Percentiles rank a stretch among this genome's conserved stretches.
Evolutionary conservation across 2,797 vertebrate genomes (phyloP).

Genomic region (Zenarchopterus dispar): DNA sequence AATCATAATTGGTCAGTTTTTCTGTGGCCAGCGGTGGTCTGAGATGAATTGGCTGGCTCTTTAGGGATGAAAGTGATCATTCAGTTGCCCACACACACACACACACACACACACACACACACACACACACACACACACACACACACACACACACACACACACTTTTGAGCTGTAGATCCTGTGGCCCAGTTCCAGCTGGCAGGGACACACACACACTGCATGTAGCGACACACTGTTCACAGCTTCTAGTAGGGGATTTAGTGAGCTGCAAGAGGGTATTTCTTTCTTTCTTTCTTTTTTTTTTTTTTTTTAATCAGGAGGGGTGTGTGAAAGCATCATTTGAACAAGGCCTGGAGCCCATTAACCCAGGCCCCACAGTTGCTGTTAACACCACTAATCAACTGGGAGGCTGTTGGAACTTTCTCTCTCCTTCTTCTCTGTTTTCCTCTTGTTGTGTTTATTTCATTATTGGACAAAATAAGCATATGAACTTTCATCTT

Average conservation of each 20-base stretch:
- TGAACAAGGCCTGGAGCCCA: constrained; percentile 72
- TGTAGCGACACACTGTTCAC: constrained; percentile 67
- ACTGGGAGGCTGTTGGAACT: constrained; percentile 26
- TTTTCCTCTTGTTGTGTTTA: constrained; percentile 4
- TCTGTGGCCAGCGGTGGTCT: constrained; percentile 81
- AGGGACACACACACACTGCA: constrained; percentile 17
- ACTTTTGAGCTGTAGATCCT: constrained; percentile 60
- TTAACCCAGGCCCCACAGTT: constrained; percentile 66
- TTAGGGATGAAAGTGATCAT: constrained; percentile 86
- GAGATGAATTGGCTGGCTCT: constrained; percentile 85
- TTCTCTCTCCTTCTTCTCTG: constrained; percentile 19
- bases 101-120: constrained; percentile 27
- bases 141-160: constrained; percentile 27
- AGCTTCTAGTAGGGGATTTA: constrained; percentile 77
- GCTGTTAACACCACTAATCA: constrained; percentile 71
- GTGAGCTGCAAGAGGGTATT: constrained; percentile 69
- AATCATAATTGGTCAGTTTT: constrained; percentile 82
- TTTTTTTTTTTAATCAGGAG: background rate
- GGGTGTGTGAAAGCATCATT: constrained; percentile 59
- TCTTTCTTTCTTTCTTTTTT: background rate
- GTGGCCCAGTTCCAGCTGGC: constrained; percentile 75
- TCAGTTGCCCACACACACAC: constrained; percentile 61
- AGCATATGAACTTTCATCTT: background rate
- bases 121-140: constrained; percentile 41
- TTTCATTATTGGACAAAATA: background rate